A percentile compares a stretch with the other conserved stretches of the same genome.
Conservation (phyloP, 2,888 invertebrate species). For the Didymodactylos carnosus region DNA sequence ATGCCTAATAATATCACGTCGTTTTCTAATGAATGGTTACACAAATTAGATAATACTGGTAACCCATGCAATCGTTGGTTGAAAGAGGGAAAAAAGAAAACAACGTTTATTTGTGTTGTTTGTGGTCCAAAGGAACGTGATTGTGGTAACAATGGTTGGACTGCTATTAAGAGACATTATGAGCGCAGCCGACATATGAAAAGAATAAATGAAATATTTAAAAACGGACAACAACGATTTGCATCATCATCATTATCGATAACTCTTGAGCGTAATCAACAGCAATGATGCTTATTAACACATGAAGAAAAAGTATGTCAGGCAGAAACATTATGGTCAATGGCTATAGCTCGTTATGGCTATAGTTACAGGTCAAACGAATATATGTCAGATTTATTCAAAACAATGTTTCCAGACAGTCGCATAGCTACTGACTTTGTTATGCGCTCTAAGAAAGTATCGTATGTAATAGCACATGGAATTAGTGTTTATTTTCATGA, state of each 20-base stretch:
- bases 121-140: not conserved
- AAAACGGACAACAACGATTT: not conserved
- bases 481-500: not conserved
- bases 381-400: not conserved
- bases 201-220: not conserved
- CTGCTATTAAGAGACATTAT: not conserved
- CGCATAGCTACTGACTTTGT: not conserved
- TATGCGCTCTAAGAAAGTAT: not conserved
- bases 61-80: not conserved
- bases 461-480: not conserved
- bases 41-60: not conserved
- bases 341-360: not conserved
- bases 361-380: not conserved
- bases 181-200: no score
- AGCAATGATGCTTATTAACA: not conserved
- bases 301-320: not conserved
- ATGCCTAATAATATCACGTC: not conserved
- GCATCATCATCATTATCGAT: not conserved
- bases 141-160: not conserved
- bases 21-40: not conserved
- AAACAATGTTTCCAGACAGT: not conserved
- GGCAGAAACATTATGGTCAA: not conserved
- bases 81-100: not conserved
- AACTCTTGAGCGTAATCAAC: not conserved
- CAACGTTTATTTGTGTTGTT: not conserved